These are phyloP conservation scores for Huso huso DNA, from an alignment of 2,797 vertebrate species.

Conservation along the genomic window DNA sequence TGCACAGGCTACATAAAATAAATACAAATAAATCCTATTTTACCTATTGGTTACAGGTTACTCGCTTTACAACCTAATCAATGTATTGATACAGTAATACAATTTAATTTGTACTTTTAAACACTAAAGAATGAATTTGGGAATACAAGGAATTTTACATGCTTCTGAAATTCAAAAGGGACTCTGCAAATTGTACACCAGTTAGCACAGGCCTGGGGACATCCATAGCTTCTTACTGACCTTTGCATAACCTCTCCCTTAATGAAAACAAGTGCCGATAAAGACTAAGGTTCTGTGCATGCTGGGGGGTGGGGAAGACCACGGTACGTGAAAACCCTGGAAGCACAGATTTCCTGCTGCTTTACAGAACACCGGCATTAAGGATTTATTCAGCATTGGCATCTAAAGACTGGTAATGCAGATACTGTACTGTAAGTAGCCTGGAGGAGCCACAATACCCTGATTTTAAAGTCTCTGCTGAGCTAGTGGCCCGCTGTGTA, in stretches of 20 bases:
- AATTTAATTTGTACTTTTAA: too few relatives aligned
- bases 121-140: too few relatives aligned
- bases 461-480: neutral
- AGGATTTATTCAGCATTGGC: constrained; percentile 6
- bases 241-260: neutral
- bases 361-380: constrained; percentile 9
- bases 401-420: neutral
- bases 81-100: too few relatives aligned
- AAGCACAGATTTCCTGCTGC: constrained; percentile 9
- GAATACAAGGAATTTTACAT: too few relatives aligned
- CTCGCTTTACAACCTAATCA: too few relatives aligned
- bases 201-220: too few relatives aligned
- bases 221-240: neutral
- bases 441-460: neutral
- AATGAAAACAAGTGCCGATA: neutral
- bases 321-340: constrained; percentile 7
- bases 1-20: too few relatives aligned
- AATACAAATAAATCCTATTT: too few relatives aligned
- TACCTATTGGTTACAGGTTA: too few relatives aligned
- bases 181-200: too few relatives aligned
- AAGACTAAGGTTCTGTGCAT: constrained; percentile 18
- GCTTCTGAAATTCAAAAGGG: too few relatives aligned
- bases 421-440: neutral
- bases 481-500: neutral
- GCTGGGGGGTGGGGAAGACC: neutral